A percentile compares a stretch with the other conserved stretches of the same genome.
Evolutionary conservation across 2,113 vertebrate genomes (phyloP).

Genomic region (Sapayoa aenigma): DNA sequence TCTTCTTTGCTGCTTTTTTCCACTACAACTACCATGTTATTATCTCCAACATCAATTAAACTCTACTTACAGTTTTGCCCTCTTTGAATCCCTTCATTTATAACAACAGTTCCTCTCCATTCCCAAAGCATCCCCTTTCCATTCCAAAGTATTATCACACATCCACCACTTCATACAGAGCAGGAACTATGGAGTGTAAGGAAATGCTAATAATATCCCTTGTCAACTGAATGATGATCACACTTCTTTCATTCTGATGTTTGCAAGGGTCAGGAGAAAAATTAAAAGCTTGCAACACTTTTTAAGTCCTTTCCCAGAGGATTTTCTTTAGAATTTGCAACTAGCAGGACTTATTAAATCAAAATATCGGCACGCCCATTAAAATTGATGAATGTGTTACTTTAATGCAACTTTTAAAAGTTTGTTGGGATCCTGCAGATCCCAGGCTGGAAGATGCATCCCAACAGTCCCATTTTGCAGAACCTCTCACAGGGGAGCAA

Average conservation of each 20-base stretch:
- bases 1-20: neutral
- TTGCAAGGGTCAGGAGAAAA: conserved; percentile 1
- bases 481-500: neutral
- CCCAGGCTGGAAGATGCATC: neutral
- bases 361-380: neutral
- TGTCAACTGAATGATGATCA: neutral
- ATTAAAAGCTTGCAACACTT: neutral
- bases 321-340: neutral
- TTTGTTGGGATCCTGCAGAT: neutral
- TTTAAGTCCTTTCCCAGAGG: neutral
- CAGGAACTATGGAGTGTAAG: conserved; percentile 20
- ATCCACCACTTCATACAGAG: neutral
- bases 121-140: neutral
- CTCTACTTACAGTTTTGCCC: neutral
- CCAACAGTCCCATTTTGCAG: neutral
- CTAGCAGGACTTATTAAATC: neutral
- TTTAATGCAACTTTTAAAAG: neutral
- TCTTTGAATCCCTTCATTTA: neutral
- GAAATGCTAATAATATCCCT: conserved; percentile 33
- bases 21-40: neutral
- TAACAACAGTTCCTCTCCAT: neutral
- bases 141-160: neutral
- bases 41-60: neutral
- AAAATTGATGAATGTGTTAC: neutral
- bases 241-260: neutral